Base-by-base conservation (phyloP, 2,113 vertebrate genomes). In the Rhinogobius similis region DNA sequence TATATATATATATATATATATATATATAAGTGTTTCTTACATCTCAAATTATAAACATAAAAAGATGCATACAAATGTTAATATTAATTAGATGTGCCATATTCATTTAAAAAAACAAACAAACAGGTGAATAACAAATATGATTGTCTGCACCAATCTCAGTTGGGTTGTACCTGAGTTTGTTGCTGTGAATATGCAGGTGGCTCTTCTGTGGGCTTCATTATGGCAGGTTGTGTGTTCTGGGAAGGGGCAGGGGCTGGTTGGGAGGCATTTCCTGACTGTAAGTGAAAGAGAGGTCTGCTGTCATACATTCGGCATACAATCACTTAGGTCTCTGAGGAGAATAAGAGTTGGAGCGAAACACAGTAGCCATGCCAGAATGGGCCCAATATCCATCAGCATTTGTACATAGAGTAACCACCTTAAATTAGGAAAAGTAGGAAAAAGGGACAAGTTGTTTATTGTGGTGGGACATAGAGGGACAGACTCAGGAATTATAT, bases 181-280 rank as follows among this genome's bases (percentile, higher is more conserved):
- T 93, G 92, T 78, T 84, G 88, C 78, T 97, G 96, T 63, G 96
- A 93, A 81, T 98, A 98, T 48, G 97, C 93, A 48, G 95, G 94
- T 1, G 96, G 93, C 62, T 99, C 98, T 89, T 99, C 98, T 56
- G 98, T 98, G 53, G 97, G 98, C 83, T 99, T 98, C 98, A 99
- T 99, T 93, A 99, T 98, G 90, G 98, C 98, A 81, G 98, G 98
- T 75, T 99, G 97, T 64, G 97, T 98, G 90, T 94, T 98, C 81
- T 91, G 88, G 55, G 88, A 12, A 36, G 96, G 94, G 67, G 93
- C 91, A 44, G 94, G 92, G 56, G 94, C 88, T 83, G 94, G 92
- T 93, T 96, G 97, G 85, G 94, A 93, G 77, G 91, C 92, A 80
- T 93, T 94, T 83, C 95, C 95, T 72, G 95, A 91, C 97, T 98